phyloP scores from a whole-genome alignment of 2,888 invertebrate species.

The Cremastinae sp. region DNA sequence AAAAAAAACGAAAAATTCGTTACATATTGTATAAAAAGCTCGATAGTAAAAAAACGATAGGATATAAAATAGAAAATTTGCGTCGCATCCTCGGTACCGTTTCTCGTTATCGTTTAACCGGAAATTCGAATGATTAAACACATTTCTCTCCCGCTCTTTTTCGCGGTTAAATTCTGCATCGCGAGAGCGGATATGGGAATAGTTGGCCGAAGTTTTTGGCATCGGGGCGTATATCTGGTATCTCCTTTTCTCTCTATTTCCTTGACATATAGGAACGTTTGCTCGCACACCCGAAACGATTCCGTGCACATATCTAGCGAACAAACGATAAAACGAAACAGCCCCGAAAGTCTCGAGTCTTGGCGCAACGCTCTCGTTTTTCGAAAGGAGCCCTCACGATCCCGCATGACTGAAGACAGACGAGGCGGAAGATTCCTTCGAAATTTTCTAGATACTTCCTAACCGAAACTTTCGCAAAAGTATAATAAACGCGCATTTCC shows the following conservation, averaged over 20 bases:
- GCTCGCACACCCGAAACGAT: conserved; percentile 21
- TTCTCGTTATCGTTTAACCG: conserved; percentile 60
- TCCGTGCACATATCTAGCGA: conserved; percentile 22
- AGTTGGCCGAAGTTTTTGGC: conserved; percentile 62
- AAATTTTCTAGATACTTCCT: conserved; percentile 33
- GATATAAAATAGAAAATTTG: conserved; percentile 47
- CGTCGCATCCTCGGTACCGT: conserved; percentile 62
- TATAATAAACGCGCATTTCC: conserved; percentile 9
- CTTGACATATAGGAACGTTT: neutral
- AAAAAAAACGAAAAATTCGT: too few relatives aligned
- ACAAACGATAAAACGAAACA: conserved; percentile 38
- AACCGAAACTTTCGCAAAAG: neutral
- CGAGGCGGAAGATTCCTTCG: conserved; percentile 57
- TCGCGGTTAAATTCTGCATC: conserved; percentile 32
- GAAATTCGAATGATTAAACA: conserved; percentile 64
- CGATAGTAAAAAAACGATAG: conserved; percentile 1
- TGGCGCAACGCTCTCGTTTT: conserved; percentile 56
- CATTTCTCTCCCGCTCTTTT: conserved; percentile 17
- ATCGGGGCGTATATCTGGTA: conserved; percentile 26
- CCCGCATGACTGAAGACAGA: conserved; percentile 59
- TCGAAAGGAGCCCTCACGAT: conserved; percentile 44
- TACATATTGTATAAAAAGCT: too few relatives aligned
- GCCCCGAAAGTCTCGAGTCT: conserved; percentile 42
- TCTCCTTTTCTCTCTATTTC: conserved; percentile 20
- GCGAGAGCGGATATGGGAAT: conserved; percentile 62